Percentiles rank a stretch among this genome's conserved stretches.
Conservation (phyloP, 2,888 invertebrate genomes). For the Eledona agricola region DNA sequence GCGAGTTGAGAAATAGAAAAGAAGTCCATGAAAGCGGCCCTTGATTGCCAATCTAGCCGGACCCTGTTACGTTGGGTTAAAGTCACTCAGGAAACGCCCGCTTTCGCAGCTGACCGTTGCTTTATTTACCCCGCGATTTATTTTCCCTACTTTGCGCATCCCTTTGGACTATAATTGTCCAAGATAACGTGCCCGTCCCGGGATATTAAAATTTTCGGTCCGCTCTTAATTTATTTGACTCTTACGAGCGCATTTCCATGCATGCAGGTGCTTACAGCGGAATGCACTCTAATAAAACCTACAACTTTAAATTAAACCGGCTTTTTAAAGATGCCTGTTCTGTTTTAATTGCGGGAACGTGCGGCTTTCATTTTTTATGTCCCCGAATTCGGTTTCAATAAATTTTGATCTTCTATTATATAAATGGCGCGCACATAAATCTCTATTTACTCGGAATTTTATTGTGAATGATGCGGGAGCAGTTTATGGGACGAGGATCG, state of each 20-base stretch:
- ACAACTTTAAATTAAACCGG: too few relatives aligned
- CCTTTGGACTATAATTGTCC: not conserved
- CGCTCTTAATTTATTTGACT: too few relatives aligned
- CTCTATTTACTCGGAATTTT: constrained; percentile 41
- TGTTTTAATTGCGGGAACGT: constrained; percentile 2
- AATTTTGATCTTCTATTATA: constrained; percentile 44
- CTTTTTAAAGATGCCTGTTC: too few relatives aligned
- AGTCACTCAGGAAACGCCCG: constrained; percentile 39
- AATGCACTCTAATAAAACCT: too few relatives aligned
- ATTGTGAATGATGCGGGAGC: constrained; percentile 42
- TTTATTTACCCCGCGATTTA: constrained; percentile 40
- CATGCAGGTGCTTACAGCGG: too few relatives aligned
- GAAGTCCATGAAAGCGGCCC: constrained; percentile 39
- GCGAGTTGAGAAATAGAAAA: constrained; percentile 37
- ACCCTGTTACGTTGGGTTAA: constrained; percentile 38
- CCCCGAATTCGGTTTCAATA: constrained; percentile 36
- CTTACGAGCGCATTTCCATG: too few relatives aligned
- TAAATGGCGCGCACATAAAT: constrained; percentile 41
- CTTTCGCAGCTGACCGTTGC: constrained; percentile 34
- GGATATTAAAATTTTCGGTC: too few relatives aligned
- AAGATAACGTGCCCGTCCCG: constrained; percentile 2
- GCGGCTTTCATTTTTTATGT: too few relatives aligned
- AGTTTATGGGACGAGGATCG: constrained; percentile 29
- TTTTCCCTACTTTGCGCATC: constrained; percentile 28
- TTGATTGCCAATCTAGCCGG: constrained; percentile 41